Evolutionary conservation across 2,797 vertebrate species (phyloP).

Genomic region (Poeciliopsis turneri): DNA sequence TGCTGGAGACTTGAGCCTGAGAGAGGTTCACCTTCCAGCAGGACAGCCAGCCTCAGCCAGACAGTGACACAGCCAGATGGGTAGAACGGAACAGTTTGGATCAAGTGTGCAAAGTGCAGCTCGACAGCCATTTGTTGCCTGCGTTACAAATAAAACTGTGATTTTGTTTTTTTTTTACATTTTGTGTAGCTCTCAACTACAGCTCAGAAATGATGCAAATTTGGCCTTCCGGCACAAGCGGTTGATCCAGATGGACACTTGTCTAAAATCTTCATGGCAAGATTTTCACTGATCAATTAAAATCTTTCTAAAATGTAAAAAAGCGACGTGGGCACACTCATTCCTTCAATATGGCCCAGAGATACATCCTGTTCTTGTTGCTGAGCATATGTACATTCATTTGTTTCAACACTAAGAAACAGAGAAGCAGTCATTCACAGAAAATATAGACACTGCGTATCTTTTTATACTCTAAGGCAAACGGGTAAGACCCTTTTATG

Average conservation of each 20-base stretch:
- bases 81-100: not conserved
- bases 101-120: not conserved
- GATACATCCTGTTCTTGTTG: not conserved
- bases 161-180: not conserved
- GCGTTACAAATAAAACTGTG: not conserved
- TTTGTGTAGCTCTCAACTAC: not conserved
- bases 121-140: not conserved
- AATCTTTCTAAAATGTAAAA: not conserved
- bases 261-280: not conserved
- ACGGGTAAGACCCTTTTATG: not conserved
- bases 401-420: not conserved
- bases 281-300: not conserved
- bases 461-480: not conserved
- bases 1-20: not conserved
- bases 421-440: not conserved
- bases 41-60: not conserved
- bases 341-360: not conserved
- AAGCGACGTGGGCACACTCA: not conserved
- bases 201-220: not conserved
- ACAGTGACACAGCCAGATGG: not conserved
- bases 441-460: not conserved
- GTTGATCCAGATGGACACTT: conserved; percentile 2
- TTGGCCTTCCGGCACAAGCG: not conserved
- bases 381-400: not conserved
- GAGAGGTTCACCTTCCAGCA: not conserved